Conservation (phyloP, 2,797 vertebrate genomes). For the Erpetoichthys calabaricus region DNA sequence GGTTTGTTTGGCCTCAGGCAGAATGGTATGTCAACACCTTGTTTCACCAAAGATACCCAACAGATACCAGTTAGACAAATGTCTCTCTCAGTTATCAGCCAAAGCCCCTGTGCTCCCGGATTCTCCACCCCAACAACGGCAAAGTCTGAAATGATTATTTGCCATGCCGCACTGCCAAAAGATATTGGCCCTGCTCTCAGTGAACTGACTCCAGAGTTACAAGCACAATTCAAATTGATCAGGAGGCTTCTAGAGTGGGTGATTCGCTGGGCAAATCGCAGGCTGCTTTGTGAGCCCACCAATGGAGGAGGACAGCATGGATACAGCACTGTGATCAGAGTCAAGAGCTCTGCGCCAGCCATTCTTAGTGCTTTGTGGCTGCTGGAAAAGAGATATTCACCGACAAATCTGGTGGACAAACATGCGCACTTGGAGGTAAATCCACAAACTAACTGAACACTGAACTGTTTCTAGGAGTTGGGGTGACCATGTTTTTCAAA, state of each 20-base stretch:
- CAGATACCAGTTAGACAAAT: too few relatives aligned
- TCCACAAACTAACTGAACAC: too few relatives aligned
- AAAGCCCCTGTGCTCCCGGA: constrained; percentile 11
- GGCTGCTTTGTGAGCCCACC: constrained; percentile 35
- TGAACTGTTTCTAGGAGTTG: too few relatives aligned
- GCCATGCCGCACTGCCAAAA: constrained; percentile 27
- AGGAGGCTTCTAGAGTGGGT: constrained; percentile 82
- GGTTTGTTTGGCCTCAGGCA: constrained; percentile 68
- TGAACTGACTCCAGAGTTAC: constrained; percentile 47
- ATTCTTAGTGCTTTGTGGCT: constrained; percentile 71
- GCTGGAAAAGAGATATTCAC: constrained; percentile 39
- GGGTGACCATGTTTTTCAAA: too few relatives aligned
- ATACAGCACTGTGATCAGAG: constrained; percentile 49
- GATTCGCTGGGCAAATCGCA: constrained; percentile 79
- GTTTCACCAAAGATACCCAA: too few relatives aligned
- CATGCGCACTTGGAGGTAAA: too few relatives aligned
- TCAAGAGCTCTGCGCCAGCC: constrained; percentile 65
- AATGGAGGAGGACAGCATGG: constrained; percentile 16
- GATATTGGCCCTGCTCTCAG: constrained; percentile 43
- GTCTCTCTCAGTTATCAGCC: background rate
- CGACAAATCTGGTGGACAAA: constrained; percentile 14
- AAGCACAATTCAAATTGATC: constrained; percentile 43
- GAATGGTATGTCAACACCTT: constrained; percentile 21
- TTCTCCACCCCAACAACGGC: constrained; percentile 14
- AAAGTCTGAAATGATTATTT: constrained; percentile 22